These are phyloP conservation scores for Melieria crassipennis DNA, from an alignment of 2,888 invertebrate genomes.

Conservation along the genomic window DNA sequence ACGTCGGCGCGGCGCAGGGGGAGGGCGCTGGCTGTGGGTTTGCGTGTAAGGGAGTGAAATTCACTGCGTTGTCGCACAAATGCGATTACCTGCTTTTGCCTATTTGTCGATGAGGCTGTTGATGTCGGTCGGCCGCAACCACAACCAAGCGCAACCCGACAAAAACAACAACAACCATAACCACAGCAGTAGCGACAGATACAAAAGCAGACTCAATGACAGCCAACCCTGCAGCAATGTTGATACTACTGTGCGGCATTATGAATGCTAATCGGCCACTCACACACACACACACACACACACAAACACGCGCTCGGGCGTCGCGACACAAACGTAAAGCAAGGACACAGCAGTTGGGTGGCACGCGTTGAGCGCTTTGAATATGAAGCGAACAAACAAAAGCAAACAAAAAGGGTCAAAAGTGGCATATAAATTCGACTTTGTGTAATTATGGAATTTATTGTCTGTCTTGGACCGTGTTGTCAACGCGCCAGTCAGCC, in stretches of 20 bases:
- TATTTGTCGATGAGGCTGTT: constrained; percentile 49
- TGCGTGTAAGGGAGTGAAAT: background rate
- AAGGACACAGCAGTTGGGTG: constrained; percentile 18
- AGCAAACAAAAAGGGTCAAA: constrained; percentile 60
- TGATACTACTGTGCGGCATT: constrained; percentile 24
- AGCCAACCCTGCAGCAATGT: constrained; percentile 30
- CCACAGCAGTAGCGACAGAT: background rate
- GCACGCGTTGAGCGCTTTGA: constrained; percentile 1
- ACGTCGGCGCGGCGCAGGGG: background rate
- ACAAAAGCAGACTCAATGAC: background rate
- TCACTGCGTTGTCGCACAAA: constrained; percentile 42
- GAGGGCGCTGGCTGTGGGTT: background rate
- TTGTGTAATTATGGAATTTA: constrained; percentile 59
- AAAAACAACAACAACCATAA: background rate
- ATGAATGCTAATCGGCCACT: constrained; percentile 58
- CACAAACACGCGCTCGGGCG: constrained; percentile 16
- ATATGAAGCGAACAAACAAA: constrained; percentile 20
- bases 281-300: constrained; percentile 44
- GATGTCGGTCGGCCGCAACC: constrained; percentile 1
- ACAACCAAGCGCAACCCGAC: background rate
- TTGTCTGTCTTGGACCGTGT: constrained; percentile 34
- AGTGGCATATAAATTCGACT: constrained; percentile 63
- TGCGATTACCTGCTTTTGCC: constrained; percentile 62
- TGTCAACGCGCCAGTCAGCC: constrained; percentile 1
- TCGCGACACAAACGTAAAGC: background rate